Conservation (phyloP, 2,113 vertebrate species). For the Dinomys branickii region DNA sequence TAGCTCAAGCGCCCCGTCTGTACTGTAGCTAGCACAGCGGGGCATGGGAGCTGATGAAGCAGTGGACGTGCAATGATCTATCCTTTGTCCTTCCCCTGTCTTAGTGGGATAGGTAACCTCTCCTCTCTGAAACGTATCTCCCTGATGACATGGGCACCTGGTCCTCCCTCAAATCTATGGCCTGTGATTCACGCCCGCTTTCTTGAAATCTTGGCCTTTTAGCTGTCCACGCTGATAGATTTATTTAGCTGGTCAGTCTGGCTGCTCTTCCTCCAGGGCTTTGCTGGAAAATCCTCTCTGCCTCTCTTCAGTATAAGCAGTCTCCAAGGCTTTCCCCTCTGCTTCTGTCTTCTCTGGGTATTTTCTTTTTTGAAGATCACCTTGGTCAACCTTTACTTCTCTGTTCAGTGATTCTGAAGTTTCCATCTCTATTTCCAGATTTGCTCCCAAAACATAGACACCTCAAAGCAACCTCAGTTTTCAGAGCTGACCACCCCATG, state of each 20-base stretch:
- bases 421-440: background rate
- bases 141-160: background rate
- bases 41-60: background rate
- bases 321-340: background rate
- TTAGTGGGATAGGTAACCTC: background rate
- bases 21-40: background rate
- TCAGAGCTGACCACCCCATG: background rate
- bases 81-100: background rate
- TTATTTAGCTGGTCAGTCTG: background rate
- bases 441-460: background rate
- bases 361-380: background rate
- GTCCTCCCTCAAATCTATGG: background rate
- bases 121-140: background rate
- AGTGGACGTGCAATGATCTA: rapidly evolving
- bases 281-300: background rate
- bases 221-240: background rate
- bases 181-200: background rate
- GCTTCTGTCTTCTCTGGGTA: background rate
- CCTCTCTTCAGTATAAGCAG: rapidly evolving
- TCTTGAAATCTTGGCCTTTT: background rate
- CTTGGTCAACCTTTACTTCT: background rate
- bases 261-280: background rate
- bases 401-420: no score
- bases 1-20: background rate
- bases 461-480: background rate